Evolutionary conservation across 30 jellyfish, hydroid and myxozoan genomes (phyloP), one percentile per base, ranked within the genome.

Genomic region (Sanderia malayensis): DNA sequence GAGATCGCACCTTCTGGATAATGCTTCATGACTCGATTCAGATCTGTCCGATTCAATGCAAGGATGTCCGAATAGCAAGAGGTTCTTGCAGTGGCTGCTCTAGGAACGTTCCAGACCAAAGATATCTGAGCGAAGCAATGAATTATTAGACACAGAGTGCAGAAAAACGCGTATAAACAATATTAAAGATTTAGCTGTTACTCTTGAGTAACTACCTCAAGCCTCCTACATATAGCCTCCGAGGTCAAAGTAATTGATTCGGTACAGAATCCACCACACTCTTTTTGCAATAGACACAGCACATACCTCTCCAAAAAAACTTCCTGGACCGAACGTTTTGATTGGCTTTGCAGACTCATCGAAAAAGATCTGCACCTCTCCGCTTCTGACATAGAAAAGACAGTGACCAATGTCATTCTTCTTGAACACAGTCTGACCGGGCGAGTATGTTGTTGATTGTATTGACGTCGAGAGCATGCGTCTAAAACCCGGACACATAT

Each of bases 1-100:
- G n/a, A n/a, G n/a, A n/a, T n/a, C n/a, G n/a, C 28, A 85, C 96
- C 96, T 0, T 52, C 87, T 4, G 96, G 96, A 47, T 74, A 85
- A 41, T 85, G 93, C 25, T 67, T 69, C 29, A 85, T 19, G 58
- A 85, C 87, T 23, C 34, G 59, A 32, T 32, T 76, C 53, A 85
- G 66, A 52, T 81, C 96, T 11, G 61, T 44, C 52, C 87, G 34
- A 46, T 85, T 86, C 41, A 85, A 71, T 21, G 60, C 61, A 4
- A 78, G 83, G 1, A 85, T 45, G 29, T 85, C 96, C 41, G 93
- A 76, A 53, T 76, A 76, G 4, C 81, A n/a, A 28, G 66, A 60
- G 44, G 96, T 93, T 23, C 79, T 62, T 2, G 84, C 87, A 8
- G 87, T 76, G 11, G 96, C 96, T 46, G 85, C 25, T 67, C 87